A percentile compares a stretch with the other conserved stretches of the same genome.
Conservation (phyloP, 2,797 vertebrate species). For the Zalophus californianus region DNA sequence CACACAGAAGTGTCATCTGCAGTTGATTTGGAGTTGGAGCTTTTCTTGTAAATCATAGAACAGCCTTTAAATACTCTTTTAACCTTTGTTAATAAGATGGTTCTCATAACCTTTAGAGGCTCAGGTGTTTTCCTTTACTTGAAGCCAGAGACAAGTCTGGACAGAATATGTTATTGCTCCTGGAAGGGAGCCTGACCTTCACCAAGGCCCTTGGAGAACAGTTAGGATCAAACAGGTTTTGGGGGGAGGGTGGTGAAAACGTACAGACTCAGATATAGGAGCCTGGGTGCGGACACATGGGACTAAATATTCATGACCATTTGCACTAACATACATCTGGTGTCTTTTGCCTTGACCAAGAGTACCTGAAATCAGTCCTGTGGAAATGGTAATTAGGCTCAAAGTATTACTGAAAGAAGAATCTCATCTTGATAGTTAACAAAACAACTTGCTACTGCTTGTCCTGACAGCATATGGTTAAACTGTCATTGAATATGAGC, state of each 20-base stretch:
- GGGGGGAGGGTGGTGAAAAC: background rate
- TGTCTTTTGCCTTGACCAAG: background rate
- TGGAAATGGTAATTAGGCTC: background rate
- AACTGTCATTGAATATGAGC: background rate
- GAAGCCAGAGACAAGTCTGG: slow-evolving; percentile 76
- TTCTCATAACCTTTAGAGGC: slow-evolving; percentile 52
- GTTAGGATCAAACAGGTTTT: background rate
- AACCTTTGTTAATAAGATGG: slow-evolving; percentile 54
- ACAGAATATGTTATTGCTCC: slow-evolving; percentile 54
- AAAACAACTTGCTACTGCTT: background rate
- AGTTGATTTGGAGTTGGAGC: background rate
- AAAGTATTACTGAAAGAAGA: background rate
- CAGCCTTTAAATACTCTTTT: slow-evolving; percentile 29
- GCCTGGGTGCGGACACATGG: background rate
- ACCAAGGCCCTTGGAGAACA: background rate
- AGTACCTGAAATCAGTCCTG: background rate
- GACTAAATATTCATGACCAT: background rate
- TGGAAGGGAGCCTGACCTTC: background rate
- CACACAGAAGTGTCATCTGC: background rate
- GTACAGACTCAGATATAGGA: background rate
- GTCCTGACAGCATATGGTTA: background rate
- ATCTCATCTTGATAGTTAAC: background rate
- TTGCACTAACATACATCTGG: background rate
- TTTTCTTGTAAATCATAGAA: slow-evolving; percentile 45
- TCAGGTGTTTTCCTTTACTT: slow-evolving; percentile 77